Base-by-base conservation (phyloP, 2,113 vertebrate species). In the Amphiprion percula region DNA sequence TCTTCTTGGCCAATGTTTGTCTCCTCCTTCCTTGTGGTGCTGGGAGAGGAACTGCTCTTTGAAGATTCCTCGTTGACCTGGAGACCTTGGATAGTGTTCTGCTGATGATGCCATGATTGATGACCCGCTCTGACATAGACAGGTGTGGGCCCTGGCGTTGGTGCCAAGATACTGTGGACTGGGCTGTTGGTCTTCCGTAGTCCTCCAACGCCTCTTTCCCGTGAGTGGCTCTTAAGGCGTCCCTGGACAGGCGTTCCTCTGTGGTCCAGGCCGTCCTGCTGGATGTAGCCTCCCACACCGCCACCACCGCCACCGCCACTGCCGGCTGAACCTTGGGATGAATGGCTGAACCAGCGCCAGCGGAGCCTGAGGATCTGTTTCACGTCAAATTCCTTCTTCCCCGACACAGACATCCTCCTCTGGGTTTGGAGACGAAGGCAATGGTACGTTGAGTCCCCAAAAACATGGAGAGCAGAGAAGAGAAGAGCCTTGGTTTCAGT, bases 321-420 rank as follows among this genome's bases (percentile, higher is more conserved):
- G 39, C 93, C 96, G 21, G 96, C 83, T n/a, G 96, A 93, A 89
- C 96, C 95, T 91, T 96, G 97, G 52, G 96, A 97, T 82, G 96
- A 96, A 94, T 98, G 98, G 86, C 96, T 97, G 84, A 99, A 99
- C 97, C 97, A 99, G 74, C 97, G 95, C 98, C 97, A 99, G 86
- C 96, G 97, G 39, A 99, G 96, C 93, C 97, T 94, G 80, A 98
- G 95, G 92, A 98, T 98, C 96, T 99, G 97, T 92, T 99, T 99
- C 92, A 99, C 97, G 66, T 97, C 96, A 94, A 99, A 99, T 91
- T 99, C 97, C 89, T 98, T 98, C 95, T 98, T 98, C 58, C 96
- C 96, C 69, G 97, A 96, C 16, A 98, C 95, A 85, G 97, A 98
- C 97, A 99, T 98, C 81, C 91, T 94, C 86, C 81, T 87, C 81